Conservation (phyloP, 2,888 invertebrate genomes). For the Ethmia dodecea region DNA sequence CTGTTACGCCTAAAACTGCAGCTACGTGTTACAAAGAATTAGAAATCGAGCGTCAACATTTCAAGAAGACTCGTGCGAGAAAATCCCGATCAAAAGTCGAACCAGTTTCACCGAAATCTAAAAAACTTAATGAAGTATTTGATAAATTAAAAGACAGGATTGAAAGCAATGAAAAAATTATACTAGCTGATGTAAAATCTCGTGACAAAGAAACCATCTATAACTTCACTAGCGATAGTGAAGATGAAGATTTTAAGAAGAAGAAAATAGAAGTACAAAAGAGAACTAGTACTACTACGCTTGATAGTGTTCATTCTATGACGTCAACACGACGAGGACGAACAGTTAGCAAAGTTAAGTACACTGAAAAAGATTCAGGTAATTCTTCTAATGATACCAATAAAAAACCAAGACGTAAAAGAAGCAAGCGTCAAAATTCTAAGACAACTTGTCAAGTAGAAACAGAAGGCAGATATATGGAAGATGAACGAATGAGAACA, state of each 20-base stretch:
- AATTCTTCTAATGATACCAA: no score
- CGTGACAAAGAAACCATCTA: slow-evolving; percentile 32
- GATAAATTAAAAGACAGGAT: slow-evolving; percentile 42
- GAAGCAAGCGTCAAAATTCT: slow-evolving; percentile 21
- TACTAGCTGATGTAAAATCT: slow-evolving; percentile 27
- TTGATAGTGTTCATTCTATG: slow-evolving; percentile 27
- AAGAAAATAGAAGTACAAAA: slow-evolving; percentile 32
- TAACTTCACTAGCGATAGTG: slow-evolving; percentile 57
- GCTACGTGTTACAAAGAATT: slow-evolving; percentile 51
- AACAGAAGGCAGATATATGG: slow-evolving; percentile 24
- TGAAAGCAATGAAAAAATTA: slow-evolving; percentile 33
- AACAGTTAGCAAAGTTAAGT: slow-evolving; percentile 21
- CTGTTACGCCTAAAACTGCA: slow-evolving; percentile 28
- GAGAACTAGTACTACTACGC: slow-evolving; percentile 26
- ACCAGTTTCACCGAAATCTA: slow-evolving; percentile 37
- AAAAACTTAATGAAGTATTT: slow-evolving; percentile 42
- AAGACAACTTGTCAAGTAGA: slow-evolving; percentile 14
- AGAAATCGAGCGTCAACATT: slow-evolving; percentile 39
- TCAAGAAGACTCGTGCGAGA: slow-evolving; percentile 28
- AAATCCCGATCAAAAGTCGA: slow-evolving; percentile 21
- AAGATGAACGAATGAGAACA: slow-evolving; percentile 53
- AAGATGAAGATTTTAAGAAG: slow-evolving; percentile 47
- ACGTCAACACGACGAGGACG: slow-evolving; percentile 21
- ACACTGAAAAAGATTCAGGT: slow-evolving; percentile 24
- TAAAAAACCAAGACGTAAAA: slow-evolving; percentile 15